Conservation (phyloP, 1,140 invertebrate genomes). For the Medauroidea extradentata region DNA sequence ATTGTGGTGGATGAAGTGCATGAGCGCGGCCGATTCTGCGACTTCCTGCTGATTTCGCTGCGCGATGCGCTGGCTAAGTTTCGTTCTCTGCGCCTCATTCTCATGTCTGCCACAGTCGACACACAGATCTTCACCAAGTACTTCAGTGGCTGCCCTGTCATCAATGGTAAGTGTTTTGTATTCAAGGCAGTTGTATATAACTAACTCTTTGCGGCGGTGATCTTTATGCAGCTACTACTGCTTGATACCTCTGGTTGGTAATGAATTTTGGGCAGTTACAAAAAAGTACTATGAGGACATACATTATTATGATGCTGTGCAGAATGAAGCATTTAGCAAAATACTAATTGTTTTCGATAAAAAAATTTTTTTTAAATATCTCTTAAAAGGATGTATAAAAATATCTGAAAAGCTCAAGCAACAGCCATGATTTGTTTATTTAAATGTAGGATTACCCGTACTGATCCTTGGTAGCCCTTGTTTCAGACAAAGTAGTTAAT, state of each 20-base stretch:
- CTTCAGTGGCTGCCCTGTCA: constrained; percentile 72
- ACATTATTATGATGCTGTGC: too few species aligned
- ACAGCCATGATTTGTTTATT: too few species aligned
- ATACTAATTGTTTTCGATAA: too few species aligned
- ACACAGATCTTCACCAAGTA: constrained; percentile 73
- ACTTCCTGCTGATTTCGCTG: constrained; percentile 85
- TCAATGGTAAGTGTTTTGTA: constrained; percentile 43
- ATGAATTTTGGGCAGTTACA: not conserved
- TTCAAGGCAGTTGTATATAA: not conserved
- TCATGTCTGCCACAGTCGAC: constrained; percentile 95
- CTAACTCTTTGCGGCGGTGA: not conserved
- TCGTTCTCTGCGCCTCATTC: constrained; percentile 70
- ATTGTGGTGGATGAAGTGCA: constrained; percentile 92
- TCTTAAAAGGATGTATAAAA: too few species aligned
- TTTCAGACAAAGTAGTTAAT: too few species aligned
- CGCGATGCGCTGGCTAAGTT: constrained; percentile 69
- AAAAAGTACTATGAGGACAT: too few species aligned
- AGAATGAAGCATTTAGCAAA: too few species aligned
- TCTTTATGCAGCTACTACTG: not conserved
- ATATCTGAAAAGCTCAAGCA: too few species aligned
- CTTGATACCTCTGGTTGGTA: not conserved
- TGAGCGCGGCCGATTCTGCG: constrained; percentile 86
- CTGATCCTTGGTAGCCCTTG: too few species aligned
- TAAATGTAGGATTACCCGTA: too few species aligned
- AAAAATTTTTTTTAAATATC: too few species aligned